phyloP scores from a whole-genome alignment of 2,797 vertebrate species.

The Coranthus polyacanthus region DNA sequence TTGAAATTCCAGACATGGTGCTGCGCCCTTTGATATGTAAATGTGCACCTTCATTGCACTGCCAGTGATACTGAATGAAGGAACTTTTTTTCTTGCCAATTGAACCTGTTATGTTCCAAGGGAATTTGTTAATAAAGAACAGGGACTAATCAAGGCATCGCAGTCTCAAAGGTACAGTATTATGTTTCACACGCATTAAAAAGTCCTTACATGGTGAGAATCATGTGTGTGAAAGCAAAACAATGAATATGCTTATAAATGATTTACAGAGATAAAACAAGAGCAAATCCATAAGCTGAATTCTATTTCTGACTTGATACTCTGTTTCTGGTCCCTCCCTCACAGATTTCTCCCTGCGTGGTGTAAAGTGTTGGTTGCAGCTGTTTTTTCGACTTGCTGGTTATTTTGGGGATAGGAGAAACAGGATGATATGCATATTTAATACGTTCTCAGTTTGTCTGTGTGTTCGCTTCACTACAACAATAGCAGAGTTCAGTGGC shows the following conservation, averaged over 20 bases:
- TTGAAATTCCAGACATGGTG: slow-evolving; percentile 84
- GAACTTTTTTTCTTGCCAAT: slow-evolving; percentile 55
- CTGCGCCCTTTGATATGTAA: slow-evolving; percentile 87
- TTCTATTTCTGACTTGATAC: slow-evolving; percentile 33
- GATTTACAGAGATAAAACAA: slow-evolving; percentile 23
- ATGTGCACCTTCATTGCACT: slow-evolving; percentile 87
- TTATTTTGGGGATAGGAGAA: slow-evolving; percentile 73
- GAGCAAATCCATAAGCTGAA: slow-evolving; percentile 28
- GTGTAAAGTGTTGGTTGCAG: slow-evolving; percentile 43
- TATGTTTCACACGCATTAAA: slow-evolving; percentile 24
- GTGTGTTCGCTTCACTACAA: slow-evolving; percentile 57
- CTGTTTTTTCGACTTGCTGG: slow-evolving; percentile 35
- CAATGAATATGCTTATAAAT: slow-evolving; percentile 22
- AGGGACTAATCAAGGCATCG: slow-evolving; percentile 68
- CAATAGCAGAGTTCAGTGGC: slow-evolving; percentile 56
- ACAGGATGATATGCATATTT: slow-evolving; percentile 76
- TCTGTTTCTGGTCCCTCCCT: slow-evolving; percentile 38
- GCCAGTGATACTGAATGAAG: slow-evolving; percentile 78
- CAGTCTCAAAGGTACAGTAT: slow-evolving; percentile 50
- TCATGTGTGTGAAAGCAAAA: slow-evolving; percentile 16
- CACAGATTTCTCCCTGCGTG: slow-evolving; percentile 4
- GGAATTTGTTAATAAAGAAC: slow-evolving; percentile 72
- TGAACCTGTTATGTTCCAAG: slow-evolving; percentile 67
- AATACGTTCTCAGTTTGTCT: slow-evolving; percentile 68
- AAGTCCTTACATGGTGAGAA: slow-evolving; percentile 25